phyloP scores from a whole-genome alignment of 2,797 vertebrate species.

The Betta splendens region DNA sequence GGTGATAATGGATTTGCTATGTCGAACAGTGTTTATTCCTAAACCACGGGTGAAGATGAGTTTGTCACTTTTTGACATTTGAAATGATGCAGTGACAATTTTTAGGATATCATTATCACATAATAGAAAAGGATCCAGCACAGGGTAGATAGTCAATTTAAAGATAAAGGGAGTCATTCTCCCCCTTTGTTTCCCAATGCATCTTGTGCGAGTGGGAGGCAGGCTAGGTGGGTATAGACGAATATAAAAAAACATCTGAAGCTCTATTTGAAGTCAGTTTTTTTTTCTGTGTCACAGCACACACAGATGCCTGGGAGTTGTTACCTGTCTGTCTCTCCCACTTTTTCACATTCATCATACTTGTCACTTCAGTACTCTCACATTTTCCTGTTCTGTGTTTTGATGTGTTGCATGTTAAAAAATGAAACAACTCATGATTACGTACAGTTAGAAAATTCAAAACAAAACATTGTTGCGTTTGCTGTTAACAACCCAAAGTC shows the following conservation, averaged over 20 bases:
- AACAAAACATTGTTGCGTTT: too few species aligned
- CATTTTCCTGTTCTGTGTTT: slow-evolving; percentile 9
- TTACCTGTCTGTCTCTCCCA: slow-evolving; percentile 18
- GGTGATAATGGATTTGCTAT: too few species aligned
- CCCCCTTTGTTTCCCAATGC: background rate
- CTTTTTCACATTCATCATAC: slow-evolving; percentile 14
- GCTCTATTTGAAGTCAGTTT: slow-evolving; percentile 24
- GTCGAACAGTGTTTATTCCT: too few species aligned
- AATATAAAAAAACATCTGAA: slow-evolving; percentile 17
- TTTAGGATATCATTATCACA: slow-evolving; percentile 15
- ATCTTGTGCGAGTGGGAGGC: background rate
- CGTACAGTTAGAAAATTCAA: too few species aligned
- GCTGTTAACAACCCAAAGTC: background rate
- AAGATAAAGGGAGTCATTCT: slow-evolving; percentile 33
- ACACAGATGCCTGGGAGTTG: slow-evolving; percentile 10
- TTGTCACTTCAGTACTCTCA: slow-evolving; percentile 11
- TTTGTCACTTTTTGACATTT: slow-evolving; percentile 8
- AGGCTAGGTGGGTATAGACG: background rate
- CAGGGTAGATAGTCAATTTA: slow-evolving; percentile 40
- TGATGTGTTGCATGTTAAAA: background rate
- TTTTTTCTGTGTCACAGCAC: slow-evolving; percentile 20
- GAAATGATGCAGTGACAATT: slow-evolving; percentile 2
- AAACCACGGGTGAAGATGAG: background rate
- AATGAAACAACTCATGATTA: slow-evolving; percentile 11
- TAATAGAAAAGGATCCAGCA: too few species aligned